Base-by-base conservation (phyloP, 2,113 vertebrate species). In the Lepus europaeus region DNA sequence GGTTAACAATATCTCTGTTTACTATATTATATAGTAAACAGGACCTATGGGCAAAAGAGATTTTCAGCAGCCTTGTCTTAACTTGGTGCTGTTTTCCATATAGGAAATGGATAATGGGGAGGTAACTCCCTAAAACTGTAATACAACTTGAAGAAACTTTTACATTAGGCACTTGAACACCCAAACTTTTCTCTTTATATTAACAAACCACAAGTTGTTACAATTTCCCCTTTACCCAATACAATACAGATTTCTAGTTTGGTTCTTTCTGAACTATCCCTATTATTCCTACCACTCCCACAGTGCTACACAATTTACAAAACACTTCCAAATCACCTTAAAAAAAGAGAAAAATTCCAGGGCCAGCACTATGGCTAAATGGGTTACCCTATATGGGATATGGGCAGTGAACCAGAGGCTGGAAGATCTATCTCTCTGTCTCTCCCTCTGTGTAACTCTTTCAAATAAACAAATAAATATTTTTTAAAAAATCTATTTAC, bases 191-290 rank as follows among this genome's bases (percentile, higher is more conserved):
- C 13, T 72, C 29, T 68, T 84, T 81, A 91, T 25, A 87, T 20
- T 91, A 69, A 29, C 63, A 82, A 82, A 92, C 90, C 9, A 84
- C 51, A 86, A 82, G 45, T 88, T 81, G 79, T 61, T 93, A 81
- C 23, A 69, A 56, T 90, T 92, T 90, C 49, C 74, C 27, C 91
- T 91, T 87, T 7, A 89, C 36, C 45, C 20, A 87, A 78, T 31
- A 90, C 49, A 59, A 59, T 13, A 74, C 27, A 68, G 9, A 19
- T 74, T 90, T 95, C 81, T 70, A 45, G 70, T 49, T 93, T 77
- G 22, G 22, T 36, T 81, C 39, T 93, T 94, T 93, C 9, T 4
- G 4, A 96, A 91, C 80, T 80, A 53, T 11, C 3, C 20, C 22
- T 80, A n/a, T 86, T 76, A 83, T 66, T 89, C 16, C 66, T 87